A percentile compares a stretch with the other conserved stretches of the same genome.
phyloP scores from a whole-genome alignment of 1,140 invertebrate species.

The Drosophila pachea region DNA sequence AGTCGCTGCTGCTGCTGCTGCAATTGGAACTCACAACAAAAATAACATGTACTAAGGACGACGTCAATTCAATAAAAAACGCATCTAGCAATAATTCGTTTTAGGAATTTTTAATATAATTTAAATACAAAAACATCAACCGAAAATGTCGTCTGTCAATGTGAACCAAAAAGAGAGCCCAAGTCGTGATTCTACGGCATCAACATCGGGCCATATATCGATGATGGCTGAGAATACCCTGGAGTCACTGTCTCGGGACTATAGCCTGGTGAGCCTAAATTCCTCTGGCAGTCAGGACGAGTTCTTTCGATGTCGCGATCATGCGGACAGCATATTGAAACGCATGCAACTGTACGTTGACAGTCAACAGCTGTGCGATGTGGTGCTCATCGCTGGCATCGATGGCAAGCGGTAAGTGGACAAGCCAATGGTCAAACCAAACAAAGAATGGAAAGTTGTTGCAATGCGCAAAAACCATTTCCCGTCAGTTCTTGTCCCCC shows the following conservation, averaged over 20 bases:
- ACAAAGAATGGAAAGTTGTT: slow-evolving; percentile 61
- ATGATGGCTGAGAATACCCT: slow-evolving; percentile 63
- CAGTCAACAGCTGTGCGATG: slow-evolving; percentile 88
- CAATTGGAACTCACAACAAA: slow-evolving; percentile 4
- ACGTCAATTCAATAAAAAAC: background rate
- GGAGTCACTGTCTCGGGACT: slow-evolving; percentile 71
- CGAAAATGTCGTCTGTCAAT: slow-evolving; percentile 57
- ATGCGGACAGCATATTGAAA: slow-evolving; percentile 88
- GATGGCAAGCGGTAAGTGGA: slow-evolving; percentile 82
- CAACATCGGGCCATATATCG: slow-evolving; percentile 72
- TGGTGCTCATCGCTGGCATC: slow-evolving; percentile 86
- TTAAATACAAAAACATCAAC: slow-evolving; percentile 8
- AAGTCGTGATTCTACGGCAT: slow-evolving; percentile 74
- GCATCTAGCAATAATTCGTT: slow-evolving; percentile 2
- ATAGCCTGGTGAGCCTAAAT: slow-evolving; percentile 71
- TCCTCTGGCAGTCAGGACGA: slow-evolving; percentile 83
- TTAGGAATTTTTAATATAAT: background rate
- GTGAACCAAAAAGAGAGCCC: slow-evolving; percentile 77
- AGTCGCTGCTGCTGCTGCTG: slow-evolving; percentile 6
- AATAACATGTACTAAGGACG: slow-evolving; percentile 16
- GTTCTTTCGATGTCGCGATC: slow-evolving; percentile 87
- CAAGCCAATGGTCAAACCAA: background rate
- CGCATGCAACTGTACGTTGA: slow-evolving; percentile 90
- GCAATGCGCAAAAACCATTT: slow-evolving; percentile 31
- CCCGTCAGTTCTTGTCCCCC: background rate